Conservation (phyloP, 2,888 invertebrate species). For the Ochropacha duplaris region DNA sequence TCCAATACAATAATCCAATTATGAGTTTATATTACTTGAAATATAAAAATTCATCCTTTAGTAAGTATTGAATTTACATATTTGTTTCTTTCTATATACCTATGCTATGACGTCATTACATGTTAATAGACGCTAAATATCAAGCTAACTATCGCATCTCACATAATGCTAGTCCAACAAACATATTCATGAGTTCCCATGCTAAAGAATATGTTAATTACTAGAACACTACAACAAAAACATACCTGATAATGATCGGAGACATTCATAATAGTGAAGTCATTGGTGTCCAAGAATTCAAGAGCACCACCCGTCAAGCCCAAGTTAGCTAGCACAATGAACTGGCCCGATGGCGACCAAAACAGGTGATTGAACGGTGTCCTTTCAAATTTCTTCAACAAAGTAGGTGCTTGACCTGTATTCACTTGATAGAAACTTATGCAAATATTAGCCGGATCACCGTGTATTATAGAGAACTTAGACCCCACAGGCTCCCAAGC, state of each 20-base stretch:
- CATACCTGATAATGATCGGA: conserved; percentile 94
- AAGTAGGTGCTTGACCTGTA: conserved; percentile 93
- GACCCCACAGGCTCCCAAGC: conserved; percentile 99
- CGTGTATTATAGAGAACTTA: conserved; percentile 98
- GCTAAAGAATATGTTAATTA: neutral
- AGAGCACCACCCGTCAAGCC: conserved; percentile 93
- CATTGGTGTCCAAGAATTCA: conserved; percentile 97
- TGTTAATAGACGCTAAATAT: neutral
- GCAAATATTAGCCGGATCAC: conserved; percentile 90
- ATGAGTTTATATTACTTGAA: too few species aligned
- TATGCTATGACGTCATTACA: neutral
- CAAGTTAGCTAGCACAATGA: conserved; percentile 95
- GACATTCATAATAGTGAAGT: conserved; percentile 97
- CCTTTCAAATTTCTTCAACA: conserved; percentile 94
- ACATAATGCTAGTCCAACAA: neutral
- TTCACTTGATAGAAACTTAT: conserved; percentile 96
- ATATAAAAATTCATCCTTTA: too few species aligned
- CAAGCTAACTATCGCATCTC: neutral
- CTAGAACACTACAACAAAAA: neutral
- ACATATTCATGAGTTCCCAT: neutral
- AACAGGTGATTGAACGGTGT: conserved; percentile 95
- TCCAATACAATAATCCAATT: too few species aligned
- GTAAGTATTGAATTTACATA: too few species aligned
- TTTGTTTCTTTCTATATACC: too few species aligned
- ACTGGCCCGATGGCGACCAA: conserved; percentile 98